These are phyloP conservation scores for Conus canariensis DNA, from an alignment of 2,888 invertebrate species.

Conservation along the genomic window DNA sequence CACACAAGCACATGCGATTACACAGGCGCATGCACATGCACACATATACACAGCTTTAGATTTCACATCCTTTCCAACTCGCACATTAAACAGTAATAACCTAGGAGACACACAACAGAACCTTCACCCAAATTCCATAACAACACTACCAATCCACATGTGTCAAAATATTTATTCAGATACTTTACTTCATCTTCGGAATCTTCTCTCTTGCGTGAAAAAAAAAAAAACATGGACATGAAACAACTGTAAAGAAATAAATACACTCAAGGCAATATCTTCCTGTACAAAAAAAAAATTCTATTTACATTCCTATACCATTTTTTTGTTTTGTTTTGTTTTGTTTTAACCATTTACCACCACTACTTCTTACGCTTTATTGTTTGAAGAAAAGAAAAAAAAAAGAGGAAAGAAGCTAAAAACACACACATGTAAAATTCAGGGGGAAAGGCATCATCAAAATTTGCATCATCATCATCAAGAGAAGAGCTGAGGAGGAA, in stretches of 20 bases:
- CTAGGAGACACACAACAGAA: neutral
- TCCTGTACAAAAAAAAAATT: conserved; percentile 22
- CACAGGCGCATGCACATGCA: neutral
- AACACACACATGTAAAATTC: neutral
- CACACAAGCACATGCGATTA: too few relatives aligned
- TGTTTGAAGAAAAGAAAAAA: neutral
- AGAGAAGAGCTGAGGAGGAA: neutral
- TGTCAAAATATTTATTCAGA: conserved; percentile 31
- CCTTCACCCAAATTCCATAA: neutral
- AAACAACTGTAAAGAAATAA: conserved; percentile 26
- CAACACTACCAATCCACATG: neutral
- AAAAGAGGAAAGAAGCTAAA: neutral
- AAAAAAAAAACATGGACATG: neutral
- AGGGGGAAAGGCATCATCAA: conserved; percentile 21
- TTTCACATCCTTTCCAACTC: neutral
- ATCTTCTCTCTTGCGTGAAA: conserved; percentile 19
- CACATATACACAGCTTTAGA: neutral
- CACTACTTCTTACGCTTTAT: neutral
- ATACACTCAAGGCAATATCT: conserved; percentile 31
- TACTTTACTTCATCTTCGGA: neutral
- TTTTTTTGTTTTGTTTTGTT: neutral
- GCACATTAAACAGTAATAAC: neutral
- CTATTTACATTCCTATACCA: conserved; percentile 10
- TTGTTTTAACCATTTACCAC: conserved; percentile 14
- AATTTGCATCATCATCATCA: conserved; percentile 28